A percentile compares a stretch with the other conserved stretches of the same genome.
These are phyloP conservation scores for Osedax frankpressi DNA, from an alignment of 2,888 invertebrate species.

Conservation along the genomic window DNA sequence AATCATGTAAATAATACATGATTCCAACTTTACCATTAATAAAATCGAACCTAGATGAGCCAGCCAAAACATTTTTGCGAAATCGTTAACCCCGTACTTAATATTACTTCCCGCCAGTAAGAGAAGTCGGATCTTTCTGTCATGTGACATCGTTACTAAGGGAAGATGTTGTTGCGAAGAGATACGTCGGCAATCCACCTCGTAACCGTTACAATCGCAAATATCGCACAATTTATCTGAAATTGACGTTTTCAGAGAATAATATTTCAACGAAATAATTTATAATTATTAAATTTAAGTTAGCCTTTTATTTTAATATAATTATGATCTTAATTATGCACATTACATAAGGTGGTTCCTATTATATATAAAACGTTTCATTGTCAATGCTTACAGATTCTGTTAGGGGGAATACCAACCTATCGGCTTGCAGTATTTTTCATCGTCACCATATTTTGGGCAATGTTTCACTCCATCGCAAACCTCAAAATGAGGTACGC, in stretches of 20 bases:
- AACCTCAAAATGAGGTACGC: constrained; percentile 24
- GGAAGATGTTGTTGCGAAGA: no score
- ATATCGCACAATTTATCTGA: constrained; percentile 18
- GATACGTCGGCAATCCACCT: not conserved
- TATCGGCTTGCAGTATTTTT: constrained; percentile 24
- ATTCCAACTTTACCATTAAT: not conserved
- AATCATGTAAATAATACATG: no score
- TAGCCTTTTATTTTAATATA: not conserved
- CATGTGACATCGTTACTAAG: no score
- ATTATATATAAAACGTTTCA: not conserved
- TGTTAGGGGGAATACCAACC: constrained; percentile 20
- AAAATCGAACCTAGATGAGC: constrained; percentile 14
- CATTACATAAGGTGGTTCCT: no score
- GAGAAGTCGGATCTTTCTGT: no score
- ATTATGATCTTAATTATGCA: no score
- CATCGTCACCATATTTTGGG: constrained; percentile 23
- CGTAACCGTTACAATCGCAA: constrained; percentile 16
- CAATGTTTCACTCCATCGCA: constrained; percentile 27
- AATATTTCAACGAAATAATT: not conserved
- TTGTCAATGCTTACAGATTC: not conserved
- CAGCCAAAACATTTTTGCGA: constrained; percentile 20
- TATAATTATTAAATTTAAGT: not conserved
- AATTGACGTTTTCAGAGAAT: not conserved
- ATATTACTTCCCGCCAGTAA: no score
- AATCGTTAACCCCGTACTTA: not conserved